These are phyloP conservation scores for Pammene fasciana DNA, from an alignment of 2,888 invertebrate genomes.

Conservation along the genomic window DNA sequence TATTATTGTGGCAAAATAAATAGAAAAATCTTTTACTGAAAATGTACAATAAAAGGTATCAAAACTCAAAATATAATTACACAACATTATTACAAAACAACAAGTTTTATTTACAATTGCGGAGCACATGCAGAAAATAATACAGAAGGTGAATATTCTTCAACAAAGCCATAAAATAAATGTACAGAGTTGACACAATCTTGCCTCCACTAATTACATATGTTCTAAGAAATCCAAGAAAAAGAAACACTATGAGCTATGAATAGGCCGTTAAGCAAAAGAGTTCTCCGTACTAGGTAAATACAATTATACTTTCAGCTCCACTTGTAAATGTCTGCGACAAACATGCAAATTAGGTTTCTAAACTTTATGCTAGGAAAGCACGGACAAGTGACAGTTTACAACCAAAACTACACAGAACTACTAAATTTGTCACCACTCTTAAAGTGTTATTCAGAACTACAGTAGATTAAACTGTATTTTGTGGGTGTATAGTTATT, in stretches of 20 bases:
- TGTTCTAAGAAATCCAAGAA: constrained; percentile 2
- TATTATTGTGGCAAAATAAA: too few relatives aligned
- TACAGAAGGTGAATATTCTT: too few relatives aligned
- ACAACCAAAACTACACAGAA: not conserved
- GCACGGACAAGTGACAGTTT: constrained; percentile 30
- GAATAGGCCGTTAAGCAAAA: constrained; percentile 27
- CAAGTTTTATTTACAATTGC: too few relatives aligned
- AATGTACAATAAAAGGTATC: too few relatives aligned
- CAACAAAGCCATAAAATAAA: not conserved
- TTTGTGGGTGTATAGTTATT: too few relatives aligned
- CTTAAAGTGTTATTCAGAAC: not conserved
- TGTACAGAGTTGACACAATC: not conserved
- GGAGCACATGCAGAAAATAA: too few relatives aligned
- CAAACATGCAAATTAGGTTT: constrained; percentile 41
- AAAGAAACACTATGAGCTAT: constrained; percentile 20
- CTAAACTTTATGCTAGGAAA: constrained; percentile 33
- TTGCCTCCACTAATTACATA: constrained; percentile 12
- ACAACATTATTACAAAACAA: too few relatives aligned
- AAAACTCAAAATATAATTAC: too few relatives aligned
- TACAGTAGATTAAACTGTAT: not conserved
- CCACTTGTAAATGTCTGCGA: constrained; percentile 29
- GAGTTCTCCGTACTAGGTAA: constrained; percentile 29
- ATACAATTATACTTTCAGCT: constrained; percentile 36
- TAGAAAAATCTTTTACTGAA: too few relatives aligned
- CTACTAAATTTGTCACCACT: not conserved